These are phyloP conservation scores for Dipus sagitta DNA, from an alignment of 2,797 vertebrate species.

Conservation along the genomic window DNA sequence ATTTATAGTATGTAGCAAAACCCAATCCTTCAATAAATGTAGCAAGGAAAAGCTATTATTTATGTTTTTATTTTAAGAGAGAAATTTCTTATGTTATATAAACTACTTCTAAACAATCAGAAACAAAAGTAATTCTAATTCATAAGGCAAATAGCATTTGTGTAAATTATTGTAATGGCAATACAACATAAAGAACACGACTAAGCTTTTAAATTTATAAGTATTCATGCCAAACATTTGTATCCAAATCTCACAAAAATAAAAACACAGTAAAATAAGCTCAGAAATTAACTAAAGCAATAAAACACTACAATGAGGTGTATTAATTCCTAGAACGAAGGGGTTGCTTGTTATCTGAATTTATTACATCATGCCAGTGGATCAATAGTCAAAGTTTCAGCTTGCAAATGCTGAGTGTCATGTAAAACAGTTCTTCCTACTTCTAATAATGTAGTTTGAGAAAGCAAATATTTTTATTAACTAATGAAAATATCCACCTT, in stretches of 20 bases:
- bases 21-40: not conserved
- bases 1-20: not conserved
- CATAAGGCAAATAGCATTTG: not conserved
- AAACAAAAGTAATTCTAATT: not conserved
- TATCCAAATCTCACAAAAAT: not conserved
- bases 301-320: not conserved
- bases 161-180: not conserved
- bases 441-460: not conserved
- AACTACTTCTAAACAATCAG: not conserved
- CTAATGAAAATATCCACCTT: not conserved
- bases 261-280: not conserved
- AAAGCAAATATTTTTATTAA: not conserved
- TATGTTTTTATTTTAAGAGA: not conserved
- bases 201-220: not conserved
- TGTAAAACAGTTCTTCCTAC: not conserved
- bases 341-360: not conserved
- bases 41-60: not conserved
- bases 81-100: not conserved
- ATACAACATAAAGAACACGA: not conserved
- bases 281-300: constrained; percentile 26
- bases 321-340: constrained; percentile 18
- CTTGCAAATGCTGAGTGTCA: not conserved
- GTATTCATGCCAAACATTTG: constrained; percentile 21
- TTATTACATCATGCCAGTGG: not conserved
- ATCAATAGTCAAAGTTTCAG: not conserved